These are phyloP conservation scores for Coilia nasus DNA, from an alignment of 2,797 vertebrate species.

Conservation along the genomic window DNA sequence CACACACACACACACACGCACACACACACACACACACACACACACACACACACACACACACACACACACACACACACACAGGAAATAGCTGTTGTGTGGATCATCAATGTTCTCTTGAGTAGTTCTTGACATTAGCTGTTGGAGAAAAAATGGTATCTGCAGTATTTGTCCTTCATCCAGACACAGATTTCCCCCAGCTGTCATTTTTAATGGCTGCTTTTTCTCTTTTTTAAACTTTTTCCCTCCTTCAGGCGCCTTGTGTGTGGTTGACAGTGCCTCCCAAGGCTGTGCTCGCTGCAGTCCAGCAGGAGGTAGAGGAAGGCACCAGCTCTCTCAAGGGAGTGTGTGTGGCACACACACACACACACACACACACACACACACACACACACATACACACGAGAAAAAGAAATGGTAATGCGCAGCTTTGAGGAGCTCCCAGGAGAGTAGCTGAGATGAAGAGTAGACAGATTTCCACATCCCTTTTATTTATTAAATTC, in stretches of 20 bases:
- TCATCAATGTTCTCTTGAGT: not conserved
- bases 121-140: not conserved
- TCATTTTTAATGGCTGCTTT: constrained; percentile 58
- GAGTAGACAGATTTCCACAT: constrained; percentile 76
- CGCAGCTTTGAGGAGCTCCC: constrained; percentile 72
- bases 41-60: constrained; percentile 16
- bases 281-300: constrained; percentile 70
- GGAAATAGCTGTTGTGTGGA: not conserved
- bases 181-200: constrained; percentile 14
- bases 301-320: constrained; percentile 74
- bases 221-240: constrained; percentile 36
- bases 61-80: constrained; percentile 4
- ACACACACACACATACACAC: too few relatives aligned
- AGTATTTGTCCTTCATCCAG: constrained; percentile 22
- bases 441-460: constrained; percentile 72
- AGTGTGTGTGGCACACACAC: constrained; percentile 34
- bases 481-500: constrained; percentile 78
- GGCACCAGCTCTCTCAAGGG: constrained; percentile 30
- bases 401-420: constrained; percentile 75
- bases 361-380: constrained; percentile 66
- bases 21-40: not conserved
- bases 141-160: not conserved
- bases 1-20: constrained; percentile 1
- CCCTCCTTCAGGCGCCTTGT: constrained; percentile 59
- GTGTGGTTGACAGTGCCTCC: constrained; percentile 71